These are phyloP conservation scores for Chaetodon trifascialis DNA, from an alignment of 2,113 vertebrate genomes.

Conservation along the genomic window DNA sequence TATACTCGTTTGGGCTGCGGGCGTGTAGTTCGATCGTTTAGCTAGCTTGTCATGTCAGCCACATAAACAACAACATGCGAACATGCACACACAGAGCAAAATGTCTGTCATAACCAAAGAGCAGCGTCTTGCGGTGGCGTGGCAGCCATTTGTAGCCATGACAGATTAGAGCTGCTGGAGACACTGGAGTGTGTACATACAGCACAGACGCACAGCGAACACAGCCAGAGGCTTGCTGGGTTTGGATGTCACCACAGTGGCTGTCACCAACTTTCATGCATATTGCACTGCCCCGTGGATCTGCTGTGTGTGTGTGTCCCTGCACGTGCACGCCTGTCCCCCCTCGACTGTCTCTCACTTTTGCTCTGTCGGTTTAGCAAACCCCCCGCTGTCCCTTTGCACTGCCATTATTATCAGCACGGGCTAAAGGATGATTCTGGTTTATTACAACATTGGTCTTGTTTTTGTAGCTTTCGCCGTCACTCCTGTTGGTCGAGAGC, in stretches of 20 bases:
- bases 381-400: not conserved
- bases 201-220: conserved; percentile 36
- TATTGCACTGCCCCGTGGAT: conserved; percentile 64
- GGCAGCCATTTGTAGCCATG: conserved; percentile 61
- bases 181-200: conserved; percentile 59
- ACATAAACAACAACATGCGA: conserved; percentile 27
- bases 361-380: conserved; percentile 25
- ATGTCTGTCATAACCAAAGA: conserved; percentile 68
- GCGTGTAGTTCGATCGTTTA: conserved; percentile 41
- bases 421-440: conserved; percentile 23
- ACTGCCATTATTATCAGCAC: not conserved
- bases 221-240: conserved; percentile 66
- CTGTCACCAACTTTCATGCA: conserved; percentile 71
- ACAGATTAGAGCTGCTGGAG: conserved; percentile 70
- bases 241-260: conserved; percentile 62
- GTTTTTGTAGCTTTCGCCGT: not conserved
- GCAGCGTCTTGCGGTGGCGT: conserved; percentile 48
- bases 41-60: conserved; percentile 46
- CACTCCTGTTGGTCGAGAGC: not conserved
- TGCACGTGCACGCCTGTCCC: not conserved
- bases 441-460: not conserved
- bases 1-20: conserved; percentile 34
- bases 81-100: conserved; percentile 13
- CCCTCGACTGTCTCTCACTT: conserved; percentile 3
- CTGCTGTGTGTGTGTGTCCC: conserved; percentile 29